Percentiles rank a stretch among this genome's conserved stretches.
Conservation (phyloP, 2,113 vertebrate genomes). For the Potamarius usumacintae region DNA sequence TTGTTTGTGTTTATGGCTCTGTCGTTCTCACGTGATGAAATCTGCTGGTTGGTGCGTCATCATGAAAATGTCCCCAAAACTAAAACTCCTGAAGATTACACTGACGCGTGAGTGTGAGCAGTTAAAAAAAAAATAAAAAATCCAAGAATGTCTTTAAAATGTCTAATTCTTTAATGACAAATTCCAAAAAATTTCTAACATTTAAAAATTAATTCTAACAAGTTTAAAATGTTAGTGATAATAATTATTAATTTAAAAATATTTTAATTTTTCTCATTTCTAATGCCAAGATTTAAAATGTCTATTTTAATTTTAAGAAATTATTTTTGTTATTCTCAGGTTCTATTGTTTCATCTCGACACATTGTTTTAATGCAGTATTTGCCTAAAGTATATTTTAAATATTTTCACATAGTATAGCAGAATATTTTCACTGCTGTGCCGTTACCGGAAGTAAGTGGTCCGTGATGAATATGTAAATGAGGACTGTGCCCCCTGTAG, state of each 20-base stretch:
- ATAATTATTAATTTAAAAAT: no score
- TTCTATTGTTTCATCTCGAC: neutral
- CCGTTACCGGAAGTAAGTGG: neutral
- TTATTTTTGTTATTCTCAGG: neutral
- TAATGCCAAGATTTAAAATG: neutral
- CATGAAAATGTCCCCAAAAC: slow-evolving; percentile 88
- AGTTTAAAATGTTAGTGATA: neutral
- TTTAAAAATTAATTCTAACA: neutral
- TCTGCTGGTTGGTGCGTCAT: slow-evolving; percentile 86
- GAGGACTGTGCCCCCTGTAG: slow-evolving; percentile 60
- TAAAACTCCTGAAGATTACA: slow-evolving; percentile 85
- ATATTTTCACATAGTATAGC: neutral
- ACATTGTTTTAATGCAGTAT: neutral
- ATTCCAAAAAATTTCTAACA: neutral
- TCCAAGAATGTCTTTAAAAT: neutral
- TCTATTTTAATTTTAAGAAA: neutral
- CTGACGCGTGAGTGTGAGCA: slow-evolving; percentile 73
- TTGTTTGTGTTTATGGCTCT: slow-evolving; percentile 88
- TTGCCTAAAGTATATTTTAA: neutral
- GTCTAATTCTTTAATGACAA: neutral
- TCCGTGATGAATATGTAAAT: neutral
- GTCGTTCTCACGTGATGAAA: slow-evolving; percentile 89
- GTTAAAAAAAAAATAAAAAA: neutral
- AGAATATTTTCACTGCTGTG: neutral
- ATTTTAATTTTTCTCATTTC: neutral